Evolutionary conservation across 2,888 invertebrate species (phyloP).

Genomic region (Platycheirus albimanus): DNA sequence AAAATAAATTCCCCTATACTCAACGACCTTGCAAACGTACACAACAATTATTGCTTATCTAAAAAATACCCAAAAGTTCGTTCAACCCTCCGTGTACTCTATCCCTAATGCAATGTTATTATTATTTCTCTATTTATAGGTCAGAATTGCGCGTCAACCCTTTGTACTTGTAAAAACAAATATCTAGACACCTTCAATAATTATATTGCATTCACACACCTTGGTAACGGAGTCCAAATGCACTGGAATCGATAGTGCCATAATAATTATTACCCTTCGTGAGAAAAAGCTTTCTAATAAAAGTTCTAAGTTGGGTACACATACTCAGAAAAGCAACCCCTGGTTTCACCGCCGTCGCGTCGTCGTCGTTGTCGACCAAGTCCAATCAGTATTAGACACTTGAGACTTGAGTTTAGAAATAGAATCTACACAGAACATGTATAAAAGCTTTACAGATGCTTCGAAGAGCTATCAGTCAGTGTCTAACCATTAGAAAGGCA

Average conservation of each 20-base stretch:
- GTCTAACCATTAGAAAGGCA: conserved; percentile 60
- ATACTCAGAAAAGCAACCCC: conserved; percentile 21
- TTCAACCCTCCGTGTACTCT: conserved; percentile 28
- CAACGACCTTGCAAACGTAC: conserved; percentile 47
- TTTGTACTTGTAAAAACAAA: conserved; percentile 33
- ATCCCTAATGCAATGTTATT: conserved; percentile 45
- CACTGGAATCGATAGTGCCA: conserved; percentile 23
- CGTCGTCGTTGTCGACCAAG: background rate
- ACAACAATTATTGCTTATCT: conserved; percentile 4
- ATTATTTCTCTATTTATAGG: conserved; percentile 49
- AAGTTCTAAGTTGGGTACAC: background rate
- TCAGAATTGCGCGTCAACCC: conserved; percentile 41
- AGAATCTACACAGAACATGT: conserved; percentile 57
- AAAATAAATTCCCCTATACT: conserved; percentile 10
- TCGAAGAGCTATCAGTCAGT: conserved; percentile 59
- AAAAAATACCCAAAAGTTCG: conserved; percentile 42
- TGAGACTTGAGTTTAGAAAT: conserved; percentile 54
- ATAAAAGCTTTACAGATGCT: conserved; percentile 69
- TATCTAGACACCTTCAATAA: conserved; percentile 15
- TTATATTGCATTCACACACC: background rate
- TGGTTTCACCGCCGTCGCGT: background rate
- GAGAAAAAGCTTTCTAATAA: conserved; percentile 20
- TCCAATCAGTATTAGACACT: conserved; percentile 45
- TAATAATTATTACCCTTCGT: background rate
- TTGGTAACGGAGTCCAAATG: conserved; percentile 12